Conservation (phyloP, 2,797 vertebrate species). For the Cheracebus regulus region DNA sequence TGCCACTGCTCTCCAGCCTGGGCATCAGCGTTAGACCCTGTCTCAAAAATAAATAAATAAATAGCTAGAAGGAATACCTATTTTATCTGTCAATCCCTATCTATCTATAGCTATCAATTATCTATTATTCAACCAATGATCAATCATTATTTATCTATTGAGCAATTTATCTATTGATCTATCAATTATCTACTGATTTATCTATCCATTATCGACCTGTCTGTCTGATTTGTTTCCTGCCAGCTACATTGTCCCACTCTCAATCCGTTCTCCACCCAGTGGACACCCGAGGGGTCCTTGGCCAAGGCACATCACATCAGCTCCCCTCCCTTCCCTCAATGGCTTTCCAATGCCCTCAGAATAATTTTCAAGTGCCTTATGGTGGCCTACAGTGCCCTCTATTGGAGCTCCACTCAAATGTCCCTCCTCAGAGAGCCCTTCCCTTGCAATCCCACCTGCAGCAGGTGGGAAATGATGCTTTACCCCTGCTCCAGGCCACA, state of each 20-base stretch:
- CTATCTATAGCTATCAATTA: not conserved
- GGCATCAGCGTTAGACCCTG: too few species aligned
- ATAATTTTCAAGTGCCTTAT: not conserved
- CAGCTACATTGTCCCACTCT: not conserved
- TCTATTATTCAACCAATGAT: not conserved
- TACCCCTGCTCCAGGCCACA: not conserved
- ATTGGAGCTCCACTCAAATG: not conserved
- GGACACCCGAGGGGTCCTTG: not conserved
- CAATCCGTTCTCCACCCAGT: not conserved
- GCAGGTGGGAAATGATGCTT: not conserved
- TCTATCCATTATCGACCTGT: not conserved
- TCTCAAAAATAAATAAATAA: too few species aligned
- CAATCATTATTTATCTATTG: not conserved
- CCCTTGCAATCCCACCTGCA: too few species aligned
- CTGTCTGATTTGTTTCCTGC: not conserved
- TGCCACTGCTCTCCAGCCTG: too few species aligned
- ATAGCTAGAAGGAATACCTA: too few species aligned
- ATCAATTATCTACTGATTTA: too few species aligned
- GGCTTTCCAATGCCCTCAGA: not conserved
- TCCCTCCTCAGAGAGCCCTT: not conserved
- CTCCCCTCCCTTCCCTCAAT: too few species aligned
- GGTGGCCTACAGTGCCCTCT: not conserved
- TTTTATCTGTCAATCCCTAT: too few species aligned
- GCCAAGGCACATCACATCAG: not conserved
- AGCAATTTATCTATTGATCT: not conserved